A percentile compares a stretch with the other conserved stretches of the same genome.
Evolutionary conservation across 2,113 vertebrate species (phyloP).

Genomic region (Caranx melampygus): DNA sequence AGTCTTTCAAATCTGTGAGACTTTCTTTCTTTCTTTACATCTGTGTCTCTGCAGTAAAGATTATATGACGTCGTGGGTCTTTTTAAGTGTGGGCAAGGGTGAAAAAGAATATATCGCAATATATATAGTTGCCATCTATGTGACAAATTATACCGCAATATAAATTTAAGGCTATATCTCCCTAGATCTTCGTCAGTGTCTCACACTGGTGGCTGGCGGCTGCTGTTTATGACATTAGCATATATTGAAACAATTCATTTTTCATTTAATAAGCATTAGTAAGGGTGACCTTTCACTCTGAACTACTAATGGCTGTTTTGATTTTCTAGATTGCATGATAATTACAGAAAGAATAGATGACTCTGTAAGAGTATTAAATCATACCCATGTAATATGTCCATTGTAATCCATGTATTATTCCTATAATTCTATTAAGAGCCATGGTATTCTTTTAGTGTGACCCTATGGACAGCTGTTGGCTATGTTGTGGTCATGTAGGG

Average conservation of each 20-base stretch:
- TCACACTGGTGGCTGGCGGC: conserved; percentile 1
- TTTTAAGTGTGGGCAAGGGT: too few species aligned
- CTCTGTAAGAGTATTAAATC: conserved; percentile 69
- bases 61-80: conserved; percentile 32
- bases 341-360: conserved; percentile 75
- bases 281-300: conserved; percentile 73
- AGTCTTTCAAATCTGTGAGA: background rate
- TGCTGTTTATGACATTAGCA: conserved; percentile 52
- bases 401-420: conserved; percentile 52
- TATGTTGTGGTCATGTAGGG: conserved; percentile 15
- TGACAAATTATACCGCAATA: too few species aligned
- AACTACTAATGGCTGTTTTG: conserved; percentile 65
- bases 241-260: conserved; percentile 65
- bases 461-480: conserved; percentile 9
- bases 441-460: conserved; percentile 42
- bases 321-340: conserved; percentile 71
- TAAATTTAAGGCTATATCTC: too few species aligned
- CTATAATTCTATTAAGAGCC: conserved; percentile 48
- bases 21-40: background rate
- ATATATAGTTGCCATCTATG: too few species aligned
- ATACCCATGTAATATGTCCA: conserved; percentile 60
- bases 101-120: too few species aligned
- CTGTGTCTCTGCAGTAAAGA: conserved; percentile 13
- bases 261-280: conserved; percentile 62
- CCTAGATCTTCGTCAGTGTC: background rate